Base-by-base conservation (phyloP, 2,797 vertebrate species). In the Microcaecilia unicolor region DNA sequence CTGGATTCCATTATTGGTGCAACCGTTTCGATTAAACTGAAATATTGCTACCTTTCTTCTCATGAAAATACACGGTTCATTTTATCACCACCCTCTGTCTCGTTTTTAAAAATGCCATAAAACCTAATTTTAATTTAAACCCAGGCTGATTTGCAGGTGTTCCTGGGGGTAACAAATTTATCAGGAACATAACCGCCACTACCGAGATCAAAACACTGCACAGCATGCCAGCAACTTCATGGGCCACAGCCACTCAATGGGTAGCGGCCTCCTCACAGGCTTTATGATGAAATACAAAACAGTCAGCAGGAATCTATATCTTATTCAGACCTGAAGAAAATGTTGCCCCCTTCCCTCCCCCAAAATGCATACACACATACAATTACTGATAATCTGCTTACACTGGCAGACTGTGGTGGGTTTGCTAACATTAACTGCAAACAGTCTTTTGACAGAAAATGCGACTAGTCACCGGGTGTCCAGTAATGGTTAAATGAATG, bases 361-460 rank as follows among this genome's bases (percentile, higher is more conserved):
- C 67, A 84, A 83, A 86, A 91, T 83, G 78, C 86, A 86, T 78
- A 87, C 86, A 90, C 86, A 89, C 82, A 87, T 85, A 89, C 84
- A 91, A 91, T 90, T 90, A 88, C 85, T 86, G 77, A 86, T 90
- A 89, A 92, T 91, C 86, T 93, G 82, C 87, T 91, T 86, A 89
- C 80, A 76, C 83, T 85, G 82, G 77, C 77, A 80, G 81, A 76
- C 83, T 76, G 74, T 55, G 71, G 85, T 85, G 84, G 81, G 81
- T 90, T 91, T 85, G 79, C 85, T 83, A 85, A 89, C 83, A 86
- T 85, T 80, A 85, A 84, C 79, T 76, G 87, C 79, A 84, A 87
- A 80, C 81, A 85, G 83, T 84, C 86, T 87, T 90, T 86, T 86
- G 80, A 87, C 78, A 81, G 81, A 78, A 84, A 84, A 79, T 72